Conservation (phyloP, 64 coral and sea anemone genomes). For the Stichodactyla helianthus region DNA sequence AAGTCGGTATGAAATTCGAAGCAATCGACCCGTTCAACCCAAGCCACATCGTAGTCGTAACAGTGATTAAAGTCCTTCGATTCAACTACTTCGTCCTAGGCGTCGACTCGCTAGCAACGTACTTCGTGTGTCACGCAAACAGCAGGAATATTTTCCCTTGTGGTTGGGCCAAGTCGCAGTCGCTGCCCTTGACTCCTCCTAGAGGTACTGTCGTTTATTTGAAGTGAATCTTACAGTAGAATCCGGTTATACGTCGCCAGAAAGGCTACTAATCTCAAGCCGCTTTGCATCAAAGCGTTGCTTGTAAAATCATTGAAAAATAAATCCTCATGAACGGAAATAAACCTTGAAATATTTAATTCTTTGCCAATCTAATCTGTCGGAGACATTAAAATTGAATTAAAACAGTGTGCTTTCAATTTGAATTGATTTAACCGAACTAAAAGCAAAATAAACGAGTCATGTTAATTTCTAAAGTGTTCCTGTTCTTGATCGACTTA, state of each 20-base stretch:
- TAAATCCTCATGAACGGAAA: background rate
- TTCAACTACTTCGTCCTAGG: conserved; percentile 98
- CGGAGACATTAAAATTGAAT: background rate
- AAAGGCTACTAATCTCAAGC: background rate
- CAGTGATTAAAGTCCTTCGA: conserved; percentile 90
- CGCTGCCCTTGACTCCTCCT: conserved; percentile 75
- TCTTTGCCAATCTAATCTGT: background rate
- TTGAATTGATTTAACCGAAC: background rate
- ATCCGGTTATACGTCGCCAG: conserved; percentile 24
- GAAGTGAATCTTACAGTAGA: conserved; percentile 1
- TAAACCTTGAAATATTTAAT: background rate
- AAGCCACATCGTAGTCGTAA: conserved; percentile 90
- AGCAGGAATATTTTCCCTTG: conserved; percentile 89
- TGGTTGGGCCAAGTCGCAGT: conserved; percentile 85
- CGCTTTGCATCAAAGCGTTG: conserved; percentile 11
- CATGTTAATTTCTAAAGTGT: background rate
- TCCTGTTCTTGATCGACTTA: background rate
- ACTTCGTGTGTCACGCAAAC: conserved; percentile 97
- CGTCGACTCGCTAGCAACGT: conserved; percentile 91
- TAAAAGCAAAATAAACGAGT: background rate
- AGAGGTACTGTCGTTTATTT: conserved; percentile 65
- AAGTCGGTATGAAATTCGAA: conserved; percentile 99
- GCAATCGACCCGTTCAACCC: conserved; percentile 95
- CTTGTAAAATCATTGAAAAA: background rate
- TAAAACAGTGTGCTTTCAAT: background rate